Conservation (phyloP, 2,113 vertebrate species). For the Psilopogon haemacephalus region DNA sequence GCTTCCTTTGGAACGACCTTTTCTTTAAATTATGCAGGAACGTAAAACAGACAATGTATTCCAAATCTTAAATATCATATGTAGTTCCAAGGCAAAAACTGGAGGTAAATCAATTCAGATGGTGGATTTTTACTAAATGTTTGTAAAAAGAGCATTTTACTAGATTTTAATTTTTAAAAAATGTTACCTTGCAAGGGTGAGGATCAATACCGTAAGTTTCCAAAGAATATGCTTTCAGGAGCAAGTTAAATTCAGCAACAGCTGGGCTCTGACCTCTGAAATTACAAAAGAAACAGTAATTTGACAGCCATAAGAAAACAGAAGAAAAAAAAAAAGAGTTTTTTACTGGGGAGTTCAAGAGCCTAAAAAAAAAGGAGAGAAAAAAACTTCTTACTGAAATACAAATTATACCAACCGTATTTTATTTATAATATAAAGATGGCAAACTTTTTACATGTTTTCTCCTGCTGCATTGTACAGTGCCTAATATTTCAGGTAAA, state of each 20-base stretch:
- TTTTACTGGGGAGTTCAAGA: not conserved
- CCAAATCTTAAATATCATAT: not conserved
- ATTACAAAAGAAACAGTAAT: conserved; percentile 24
- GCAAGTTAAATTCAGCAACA: conserved; percentile 91
- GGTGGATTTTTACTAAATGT: not conserved
- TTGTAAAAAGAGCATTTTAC: not conserved
- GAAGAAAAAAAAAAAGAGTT: not conserved
- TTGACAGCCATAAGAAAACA: not conserved
- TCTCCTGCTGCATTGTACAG: not conserved
- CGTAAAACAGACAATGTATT: not conserved
- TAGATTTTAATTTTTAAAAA: not conserved
- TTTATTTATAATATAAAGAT: not conserved
- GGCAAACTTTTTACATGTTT: not conserved
- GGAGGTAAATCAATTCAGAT: not conserved
- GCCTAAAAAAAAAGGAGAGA: not conserved
- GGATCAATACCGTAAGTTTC: conserved; percentile 98
- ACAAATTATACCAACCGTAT: not conserved
- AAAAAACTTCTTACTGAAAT: not conserved
- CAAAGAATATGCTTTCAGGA: conserved; percentile 90
- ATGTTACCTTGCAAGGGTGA: conserved; percentile 95
- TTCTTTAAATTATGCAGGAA: not conserved
- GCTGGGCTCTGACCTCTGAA: conserved; percentile 88
- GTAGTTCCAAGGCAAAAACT: not conserved
- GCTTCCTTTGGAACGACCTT: not conserved
- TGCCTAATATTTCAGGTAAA: not conserved